These are phyloP conservation scores for Ctenosaura bakeri DNA, from an alignment of 2,797 vertebrate genomes.

Conservation along the genomic window DNA sequence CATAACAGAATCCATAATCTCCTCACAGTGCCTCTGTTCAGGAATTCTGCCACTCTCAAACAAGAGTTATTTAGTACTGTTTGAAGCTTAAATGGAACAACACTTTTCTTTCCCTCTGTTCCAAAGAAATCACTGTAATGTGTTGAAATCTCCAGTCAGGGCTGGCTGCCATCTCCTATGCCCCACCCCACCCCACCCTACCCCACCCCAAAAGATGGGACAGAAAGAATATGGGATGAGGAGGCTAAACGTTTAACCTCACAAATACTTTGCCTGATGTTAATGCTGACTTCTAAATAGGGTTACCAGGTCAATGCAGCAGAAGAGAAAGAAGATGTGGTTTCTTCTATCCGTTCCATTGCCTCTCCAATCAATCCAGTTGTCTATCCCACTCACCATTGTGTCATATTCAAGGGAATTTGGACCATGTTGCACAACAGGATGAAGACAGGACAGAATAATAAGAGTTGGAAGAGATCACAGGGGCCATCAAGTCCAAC, in stretches of 20 bases:
- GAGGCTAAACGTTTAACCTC: neutral
- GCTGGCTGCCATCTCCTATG: no score
- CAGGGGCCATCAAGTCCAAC: no score
- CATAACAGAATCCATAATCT: neutral
- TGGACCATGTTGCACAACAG: no score
- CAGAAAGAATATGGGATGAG: neutral
- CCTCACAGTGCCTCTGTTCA: neutral
- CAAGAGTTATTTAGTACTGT: neutral
- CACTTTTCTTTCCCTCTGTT: neutral
- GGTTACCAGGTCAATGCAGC: no score
- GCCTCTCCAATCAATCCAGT: neutral
- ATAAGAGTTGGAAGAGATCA: no score
- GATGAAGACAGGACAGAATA: neutral
- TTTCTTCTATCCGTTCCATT: neutral
- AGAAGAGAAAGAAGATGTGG: no score
- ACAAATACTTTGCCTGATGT: neutral
- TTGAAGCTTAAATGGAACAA: neutral
- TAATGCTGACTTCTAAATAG: no score
- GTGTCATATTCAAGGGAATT: no score
- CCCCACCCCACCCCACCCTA: no score
- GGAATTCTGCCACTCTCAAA: neutral
- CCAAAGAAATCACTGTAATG: no score
- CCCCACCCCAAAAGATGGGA: neutral
- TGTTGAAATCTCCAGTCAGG: no score
- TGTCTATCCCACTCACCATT: no score